These are phyloP conservation scores for Aurelia aurita DNA, from an alignment of 30 jellyfish, hydroid and myxozoan genomes.

Conservation along the genomic window DNA sequence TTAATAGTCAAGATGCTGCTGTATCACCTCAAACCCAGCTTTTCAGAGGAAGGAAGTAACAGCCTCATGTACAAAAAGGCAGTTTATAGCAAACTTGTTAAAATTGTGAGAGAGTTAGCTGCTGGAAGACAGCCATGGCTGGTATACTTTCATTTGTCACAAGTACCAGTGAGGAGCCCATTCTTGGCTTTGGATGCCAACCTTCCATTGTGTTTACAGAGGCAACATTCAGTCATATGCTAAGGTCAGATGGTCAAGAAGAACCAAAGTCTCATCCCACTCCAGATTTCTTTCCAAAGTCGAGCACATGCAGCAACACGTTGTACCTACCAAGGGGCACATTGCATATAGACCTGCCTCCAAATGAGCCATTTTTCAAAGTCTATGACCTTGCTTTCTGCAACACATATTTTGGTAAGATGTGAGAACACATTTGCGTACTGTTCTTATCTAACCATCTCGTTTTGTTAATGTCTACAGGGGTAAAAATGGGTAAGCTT, in stretches of 20 bases:
- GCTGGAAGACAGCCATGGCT: constrained; percentile 14
- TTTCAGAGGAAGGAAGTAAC: constrained; percentile 43
- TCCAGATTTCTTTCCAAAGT: constrained; percentile 38
- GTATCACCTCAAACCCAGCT: constrained; percentile 26
- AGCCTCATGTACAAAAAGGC: constrained; percentile 20
- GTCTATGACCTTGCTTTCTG: constrained; percentile 20
- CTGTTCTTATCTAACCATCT: too few species aligned
- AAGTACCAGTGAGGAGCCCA: constrained; percentile 63
- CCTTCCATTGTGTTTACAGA: constrained; percentile 23
- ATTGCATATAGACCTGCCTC: constrained; percentile 11
- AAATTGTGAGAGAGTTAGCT: constrained; percentile 26
- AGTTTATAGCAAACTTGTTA: constrained; percentile 25
- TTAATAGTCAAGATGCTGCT: constrained; percentile 26
- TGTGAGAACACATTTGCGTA: too few species aligned
- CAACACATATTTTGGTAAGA: constrained; percentile 25
- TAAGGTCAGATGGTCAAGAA: not conserved
- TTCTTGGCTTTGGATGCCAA: constrained; percentile 30
- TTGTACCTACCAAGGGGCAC: constrained; percentile 47
- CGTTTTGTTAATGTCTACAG: too few species aligned
- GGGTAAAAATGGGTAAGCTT: too few species aligned
- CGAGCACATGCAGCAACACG: constrained; percentile 35
- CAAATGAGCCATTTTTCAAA: not conserved
- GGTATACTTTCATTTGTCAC: constrained; percentile 42
- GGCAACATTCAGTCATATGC: constrained; percentile 1
- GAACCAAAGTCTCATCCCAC: not conserved